Evolutionary conservation across 1,140 invertebrate species (phyloP).

Genomic region (Charaxes varanes): DNA sequence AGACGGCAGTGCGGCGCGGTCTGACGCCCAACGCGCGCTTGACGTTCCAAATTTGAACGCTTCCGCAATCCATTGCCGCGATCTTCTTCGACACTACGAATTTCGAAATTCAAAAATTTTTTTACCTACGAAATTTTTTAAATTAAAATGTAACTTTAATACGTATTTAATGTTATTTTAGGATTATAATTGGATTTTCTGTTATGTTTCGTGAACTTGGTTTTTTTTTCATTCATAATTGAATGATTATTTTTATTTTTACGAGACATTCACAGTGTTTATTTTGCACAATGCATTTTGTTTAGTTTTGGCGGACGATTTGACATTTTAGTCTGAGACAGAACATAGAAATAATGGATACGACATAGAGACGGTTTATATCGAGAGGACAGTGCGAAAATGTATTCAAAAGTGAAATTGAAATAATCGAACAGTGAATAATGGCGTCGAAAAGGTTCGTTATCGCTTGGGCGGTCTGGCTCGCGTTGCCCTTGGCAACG

Average conservation of each 20-base stretch:
- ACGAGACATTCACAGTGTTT: too few species aligned
- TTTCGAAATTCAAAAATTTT: too few species aligned
- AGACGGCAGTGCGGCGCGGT: conserved; percentile 62
- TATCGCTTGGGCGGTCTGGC: conserved; percentile 55
- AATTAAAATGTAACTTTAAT: too few species aligned
- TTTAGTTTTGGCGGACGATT: too few species aligned
- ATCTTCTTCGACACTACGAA: too few species aligned
- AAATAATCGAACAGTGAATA: conserved; percentile 50
- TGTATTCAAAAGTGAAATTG: conserved; percentile 53
- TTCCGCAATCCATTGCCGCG: not conserved
- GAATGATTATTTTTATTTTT: too few species aligned
- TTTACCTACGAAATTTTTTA: too few species aligned
- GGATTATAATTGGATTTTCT: too few species aligned
- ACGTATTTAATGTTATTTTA: too few species aligned
- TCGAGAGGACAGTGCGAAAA: conserved; percentile 34
- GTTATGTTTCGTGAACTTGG: too few species aligned
- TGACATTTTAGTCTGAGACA: not conserved
- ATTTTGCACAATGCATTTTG: too few species aligned
- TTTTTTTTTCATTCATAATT: too few species aligned
- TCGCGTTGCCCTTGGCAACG: conserved; percentile 64
- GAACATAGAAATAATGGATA: conserved; percentile 36
- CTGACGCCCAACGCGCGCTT: conserved; percentile 20
- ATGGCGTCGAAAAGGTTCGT: conserved; percentile 55
- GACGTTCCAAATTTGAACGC: conserved; percentile 2
- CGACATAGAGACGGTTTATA: conserved; percentile 32